Conservation (phyloP, 2,797 vertebrate species). For the Pseudochaenichthys georgianus region DNA sequence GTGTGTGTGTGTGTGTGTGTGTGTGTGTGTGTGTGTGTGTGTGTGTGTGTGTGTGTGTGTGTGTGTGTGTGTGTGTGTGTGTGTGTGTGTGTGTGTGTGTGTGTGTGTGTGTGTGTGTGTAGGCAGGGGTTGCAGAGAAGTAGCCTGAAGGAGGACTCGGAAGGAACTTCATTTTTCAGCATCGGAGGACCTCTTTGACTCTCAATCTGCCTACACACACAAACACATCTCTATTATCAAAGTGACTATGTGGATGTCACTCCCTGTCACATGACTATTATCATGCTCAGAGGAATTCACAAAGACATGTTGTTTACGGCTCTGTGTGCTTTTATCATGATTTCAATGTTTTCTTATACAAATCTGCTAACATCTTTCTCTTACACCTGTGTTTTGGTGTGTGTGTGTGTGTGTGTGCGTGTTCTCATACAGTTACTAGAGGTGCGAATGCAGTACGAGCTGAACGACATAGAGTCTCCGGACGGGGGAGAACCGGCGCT, state of each 20-base stretch:
- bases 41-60: too few relatives aligned
- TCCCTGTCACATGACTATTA: constrained; percentile 8
- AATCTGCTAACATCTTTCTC: neutral
- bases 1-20: too few relatives aligned
- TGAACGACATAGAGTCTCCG: constrained; percentile 93
- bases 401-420: constrained; percentile 23
- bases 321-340: neutral
- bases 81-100: neutral
- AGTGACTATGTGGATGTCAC: constrained; percentile 29
- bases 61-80: too few relatives aligned
- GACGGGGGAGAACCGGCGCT: constrained; percentile 86
- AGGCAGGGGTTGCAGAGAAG: constrained; percentile 63
- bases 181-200: constrained; percentile 68
- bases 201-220: constrained; percentile 63
- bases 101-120: constrained; percentile 33
- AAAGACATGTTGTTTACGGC: constrained; percentile 15
- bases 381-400: constrained; percentile 7
- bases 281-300: constrained; percentile 11
- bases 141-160: constrained; percentile 63
- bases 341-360: neutral
- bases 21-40: too few relatives aligned
- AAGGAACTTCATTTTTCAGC: constrained; percentile 66
- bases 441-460: constrained; percentile 94
- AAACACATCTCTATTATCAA: constrained; percentile 36
- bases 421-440: constrained; percentile 90